phyloP scores from a whole-genome alignment of 1,140 invertebrate species.

The Drosophila mayri region DNA sequence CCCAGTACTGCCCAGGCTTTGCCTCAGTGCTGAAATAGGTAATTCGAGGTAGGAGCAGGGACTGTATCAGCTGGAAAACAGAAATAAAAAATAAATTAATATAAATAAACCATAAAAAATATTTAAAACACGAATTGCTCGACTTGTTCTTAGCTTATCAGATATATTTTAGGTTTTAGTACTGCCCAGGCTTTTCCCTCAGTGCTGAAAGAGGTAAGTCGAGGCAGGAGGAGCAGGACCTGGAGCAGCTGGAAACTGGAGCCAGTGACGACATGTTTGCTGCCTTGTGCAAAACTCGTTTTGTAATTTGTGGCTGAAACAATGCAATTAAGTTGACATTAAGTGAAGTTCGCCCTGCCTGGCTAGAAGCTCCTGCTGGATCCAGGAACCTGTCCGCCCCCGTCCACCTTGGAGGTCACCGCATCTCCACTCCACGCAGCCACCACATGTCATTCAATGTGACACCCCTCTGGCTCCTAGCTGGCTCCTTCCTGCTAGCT shows the following conservation, averaged over 20 bases:
- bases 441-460: conserved; percentile 32
- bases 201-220: conserved; percentile 11
- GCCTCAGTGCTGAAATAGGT: too few species aligned
- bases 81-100: too few species aligned
- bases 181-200: background rate
- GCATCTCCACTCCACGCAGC: conserved; percentile 31
- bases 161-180: accelerated
- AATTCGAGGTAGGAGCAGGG: too few species aligned
- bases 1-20: background rate
- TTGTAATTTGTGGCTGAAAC: conserved; percentile 82
- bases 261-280: conserved; percentile 68
- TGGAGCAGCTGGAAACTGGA: conserved; percentile 35
- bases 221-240: conserved; percentile 4
- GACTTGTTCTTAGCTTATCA: too few species aligned
- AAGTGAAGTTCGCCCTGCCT: conserved; percentile 68
- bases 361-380: conserved; percentile 7
- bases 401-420: conserved; percentile 48
- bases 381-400: background rate
- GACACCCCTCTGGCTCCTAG: conserved; percentile 4
- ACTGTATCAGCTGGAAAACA: too few species aligned
- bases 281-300: conserved; percentile 77
- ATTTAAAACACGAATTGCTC: background rate
- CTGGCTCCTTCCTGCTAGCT: background rate
- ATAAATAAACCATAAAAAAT: background rate
- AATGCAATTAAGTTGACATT: conserved; percentile 82